phyloP scores from a whole-genome alignment of 2,888 invertebrate genomes.

The Sialis fuliginosa region DNA sequence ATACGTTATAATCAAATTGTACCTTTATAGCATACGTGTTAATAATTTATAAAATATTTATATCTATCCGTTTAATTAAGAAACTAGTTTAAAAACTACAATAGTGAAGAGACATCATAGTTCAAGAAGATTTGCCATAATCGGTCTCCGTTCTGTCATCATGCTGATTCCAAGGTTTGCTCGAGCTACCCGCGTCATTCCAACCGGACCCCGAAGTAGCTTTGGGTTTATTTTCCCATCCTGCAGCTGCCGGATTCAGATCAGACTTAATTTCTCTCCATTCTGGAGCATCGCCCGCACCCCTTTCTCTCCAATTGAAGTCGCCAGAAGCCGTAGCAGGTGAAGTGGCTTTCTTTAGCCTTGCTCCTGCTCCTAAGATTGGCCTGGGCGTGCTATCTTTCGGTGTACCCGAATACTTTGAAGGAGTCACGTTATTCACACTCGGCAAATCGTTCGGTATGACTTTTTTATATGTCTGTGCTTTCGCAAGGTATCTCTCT shows the following conservation, averaged over 20 bases:
- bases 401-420: not conserved
- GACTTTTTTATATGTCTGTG: slow-evolving; percentile 6
- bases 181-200: slow-evolving; percentile 10
- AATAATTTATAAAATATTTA: too few relatives aligned
- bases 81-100: not conserved
- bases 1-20: too few relatives aligned
- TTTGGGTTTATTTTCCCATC: slow-evolving; percentile 12
- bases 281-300: not conserved
- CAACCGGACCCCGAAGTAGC: slow-evolving; percentile 11
- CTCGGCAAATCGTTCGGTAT: not conserved
- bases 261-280: slow-evolving; percentile 5
- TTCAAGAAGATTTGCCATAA: slow-evolving; percentile 12
- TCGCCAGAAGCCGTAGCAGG: slow-evolving; percentile 7
- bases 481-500: slow-evolving; percentile 4
- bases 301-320: slow-evolving; percentile 12
- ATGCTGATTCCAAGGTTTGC: slow-evolving; percentile 22
- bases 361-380: slow-evolving; percentile 21
- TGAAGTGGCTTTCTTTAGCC: slow-evolving; percentile 15
- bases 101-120: not conserved
- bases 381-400: slow-evolving; percentile 18
- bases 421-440: not conserved
- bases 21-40: too few relatives aligned
- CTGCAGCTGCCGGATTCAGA: slow-evolving; percentile 11
- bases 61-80: too few relatives aligned
- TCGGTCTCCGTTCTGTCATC: slow-evolving; percentile 24